These are phyloP conservation scores for Eristalinus aeneus DNA, from an alignment of 2,888 invertebrate genomes.

Conservation along the genomic window DNA sequence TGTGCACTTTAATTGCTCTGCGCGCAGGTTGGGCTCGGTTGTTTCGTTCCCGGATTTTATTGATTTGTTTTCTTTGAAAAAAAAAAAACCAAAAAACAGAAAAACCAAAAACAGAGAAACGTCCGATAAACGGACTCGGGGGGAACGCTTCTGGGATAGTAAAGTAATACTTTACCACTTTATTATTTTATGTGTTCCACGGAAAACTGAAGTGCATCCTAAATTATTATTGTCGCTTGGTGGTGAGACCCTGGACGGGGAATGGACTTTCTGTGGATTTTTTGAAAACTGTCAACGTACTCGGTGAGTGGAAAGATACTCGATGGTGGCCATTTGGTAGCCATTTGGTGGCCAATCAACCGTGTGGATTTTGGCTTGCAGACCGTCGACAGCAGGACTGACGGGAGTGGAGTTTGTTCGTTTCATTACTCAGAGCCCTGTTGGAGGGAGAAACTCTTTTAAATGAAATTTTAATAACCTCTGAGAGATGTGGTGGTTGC, in stretches of 20 bases:
- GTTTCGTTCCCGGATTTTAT: constrained; percentile 35
- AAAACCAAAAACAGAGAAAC: too few species aligned
- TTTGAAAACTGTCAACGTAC: background rate
- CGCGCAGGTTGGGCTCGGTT: constrained; percentile 21
- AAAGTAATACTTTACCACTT: constrained; percentile 15
- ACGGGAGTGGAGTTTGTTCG: too few species aligned
- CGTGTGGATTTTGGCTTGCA: too few species aligned
- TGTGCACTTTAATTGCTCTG: constrained; percentile 49
- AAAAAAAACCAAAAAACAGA: too few species aligned
- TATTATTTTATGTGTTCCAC: constrained; percentile 41
- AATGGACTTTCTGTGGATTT: background rate
- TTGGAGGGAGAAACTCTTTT: too few species aligned
- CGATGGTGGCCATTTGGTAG: background rate
- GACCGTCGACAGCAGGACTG: too few species aligned
- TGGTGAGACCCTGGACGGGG: background rate
- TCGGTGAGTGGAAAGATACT: background rate
- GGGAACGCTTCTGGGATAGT: constrained; percentile 9
- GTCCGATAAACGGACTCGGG: background rate
- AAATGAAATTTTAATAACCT: too few species aligned
- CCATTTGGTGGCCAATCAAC: background rate
- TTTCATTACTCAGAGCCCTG: too few species aligned
- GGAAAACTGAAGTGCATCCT: constrained; percentile 34
- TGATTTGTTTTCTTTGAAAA: constrained; percentile 33
- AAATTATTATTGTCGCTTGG: background rate
- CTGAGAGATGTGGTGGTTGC: too few species aligned